Evolutionary conservation across 2,888 invertebrate genomes (phyloP).

Genomic region (Amblyjoppa proteus): DNA sequence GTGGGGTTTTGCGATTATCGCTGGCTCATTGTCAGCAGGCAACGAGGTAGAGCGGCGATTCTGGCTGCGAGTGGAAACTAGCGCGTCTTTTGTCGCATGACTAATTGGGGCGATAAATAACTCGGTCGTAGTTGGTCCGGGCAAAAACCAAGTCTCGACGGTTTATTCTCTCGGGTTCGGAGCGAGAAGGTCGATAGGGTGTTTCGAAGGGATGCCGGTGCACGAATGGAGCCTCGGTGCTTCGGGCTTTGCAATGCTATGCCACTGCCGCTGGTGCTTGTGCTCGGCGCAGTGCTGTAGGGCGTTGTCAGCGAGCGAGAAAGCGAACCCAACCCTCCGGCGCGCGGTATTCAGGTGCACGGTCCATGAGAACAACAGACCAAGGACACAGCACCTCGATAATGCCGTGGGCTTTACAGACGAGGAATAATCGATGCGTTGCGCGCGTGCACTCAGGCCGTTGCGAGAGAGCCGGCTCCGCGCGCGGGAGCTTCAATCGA

Average conservation of each 20-base stretch:
- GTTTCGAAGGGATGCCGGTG: slow-evolving; percentile 42
- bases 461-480: not conserved
- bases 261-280: not conserved
- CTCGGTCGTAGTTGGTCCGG: slow-evolving; percentile 46
- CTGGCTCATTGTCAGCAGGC: slow-evolving; percentile 72
- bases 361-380: slow-evolving; percentile 76
- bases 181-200: slow-evolving; percentile 51
- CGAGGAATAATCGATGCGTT: slow-evolving; percentile 81
- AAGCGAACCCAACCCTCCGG: slow-evolving; percentile 34
- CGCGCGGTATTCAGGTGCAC: slow-evolving; percentile 77
- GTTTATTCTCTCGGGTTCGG: slow-evolving; percentile 56
- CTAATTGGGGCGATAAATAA: slow-evolving; percentile 81
- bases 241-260: slow-evolving; percentile 16
- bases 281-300: slow-evolving; percentile 62
- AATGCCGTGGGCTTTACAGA: slow-evolving; percentile 77
- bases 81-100: slow-evolving; percentile 80
- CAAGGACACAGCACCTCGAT: slow-evolving; percentile 74
- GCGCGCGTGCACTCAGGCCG: slow-evolving; percentile 62
- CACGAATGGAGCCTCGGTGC: slow-evolving; percentile 9
- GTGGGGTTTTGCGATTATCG: slow-evolving; percentile 16
- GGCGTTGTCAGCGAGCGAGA: slow-evolving; percentile 67
- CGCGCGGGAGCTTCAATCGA: slow-evolving; percentile 69
- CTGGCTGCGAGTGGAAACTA: slow-evolving; percentile 72
- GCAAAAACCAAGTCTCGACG: slow-evolving; percentile 71
- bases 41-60: slow-evolving; percentile 71